Evolutionary conservation across 2,113 vertebrate genomes (phyloP).

Genomic region (Saimiri boliviensis): DNA sequence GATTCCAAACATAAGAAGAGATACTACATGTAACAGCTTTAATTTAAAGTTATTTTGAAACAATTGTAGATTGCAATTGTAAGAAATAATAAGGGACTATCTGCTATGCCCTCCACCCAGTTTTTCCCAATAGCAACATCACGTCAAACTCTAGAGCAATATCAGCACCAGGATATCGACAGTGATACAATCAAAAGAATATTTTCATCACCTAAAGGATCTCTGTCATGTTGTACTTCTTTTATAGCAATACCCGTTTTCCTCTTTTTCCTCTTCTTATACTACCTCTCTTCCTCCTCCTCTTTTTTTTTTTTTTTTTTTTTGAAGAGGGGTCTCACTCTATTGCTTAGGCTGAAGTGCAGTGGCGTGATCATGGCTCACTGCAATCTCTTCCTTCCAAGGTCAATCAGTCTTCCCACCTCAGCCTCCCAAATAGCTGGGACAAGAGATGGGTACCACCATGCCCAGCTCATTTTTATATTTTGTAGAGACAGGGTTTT

Average conservation of each 20-base stretch:
- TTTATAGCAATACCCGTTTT: neutral
- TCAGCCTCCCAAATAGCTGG: too few relatives aligned
- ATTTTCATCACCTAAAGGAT: neutral
- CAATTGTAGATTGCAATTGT: neutral
- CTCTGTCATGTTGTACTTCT: neutral
- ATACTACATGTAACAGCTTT: neutral
- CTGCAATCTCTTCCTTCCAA: too few relatives aligned
- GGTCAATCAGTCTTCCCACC: too few relatives aligned
- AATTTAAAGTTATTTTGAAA: neutral
- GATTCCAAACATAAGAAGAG: neutral
- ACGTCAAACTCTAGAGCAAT: neutral
- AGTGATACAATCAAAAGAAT: neutral
- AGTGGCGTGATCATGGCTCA: too few relatives aligned
- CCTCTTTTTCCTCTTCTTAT: too few relatives aligned
- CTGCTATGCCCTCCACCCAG: neutral
- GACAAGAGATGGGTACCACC: too few relatives aligned
- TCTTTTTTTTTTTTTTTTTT: too few relatives aligned
- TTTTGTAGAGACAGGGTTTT: too few relatives aligned
- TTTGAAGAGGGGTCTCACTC: too few relatives aligned
- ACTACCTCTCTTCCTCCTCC: too few relatives aligned
- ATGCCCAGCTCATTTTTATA: too few relatives aligned
- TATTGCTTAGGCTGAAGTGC: too few relatives aligned
- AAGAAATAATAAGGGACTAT: neutral
- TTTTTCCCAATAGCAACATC: neutral
- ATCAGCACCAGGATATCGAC: neutral